Conservation (phyloP, 2,113 vertebrate species). For the Phylloscopus trochiloides region DNA sequence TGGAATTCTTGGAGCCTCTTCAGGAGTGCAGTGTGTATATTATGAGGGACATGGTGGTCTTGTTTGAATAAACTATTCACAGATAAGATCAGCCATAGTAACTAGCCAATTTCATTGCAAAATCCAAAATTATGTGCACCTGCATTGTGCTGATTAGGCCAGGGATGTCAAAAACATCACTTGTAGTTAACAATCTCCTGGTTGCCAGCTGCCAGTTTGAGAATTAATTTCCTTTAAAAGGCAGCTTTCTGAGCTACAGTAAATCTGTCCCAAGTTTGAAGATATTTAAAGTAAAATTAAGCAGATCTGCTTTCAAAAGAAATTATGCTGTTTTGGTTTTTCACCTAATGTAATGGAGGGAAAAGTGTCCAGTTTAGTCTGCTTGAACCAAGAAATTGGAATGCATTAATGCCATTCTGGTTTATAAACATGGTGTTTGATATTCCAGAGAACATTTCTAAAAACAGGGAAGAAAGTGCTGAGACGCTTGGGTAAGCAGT, state of each 20-base stretch:
- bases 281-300: neutral
- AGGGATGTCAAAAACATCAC: neutral
- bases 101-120: slow-evolving; percentile 8
- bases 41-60: neutral
- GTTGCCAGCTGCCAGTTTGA: neutral
- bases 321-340: neutral
- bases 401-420: neutral
- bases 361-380: neutral
- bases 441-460: neutral
- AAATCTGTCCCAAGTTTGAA: neutral
- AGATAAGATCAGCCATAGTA: slow-evolving; percentile 3
- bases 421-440: neutral
- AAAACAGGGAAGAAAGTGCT: neutral
- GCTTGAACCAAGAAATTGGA: neutral
- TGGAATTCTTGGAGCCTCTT: neutral
- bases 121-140: slow-evolving; percentile 18
- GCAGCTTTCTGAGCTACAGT: neutral
- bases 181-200: neutral
- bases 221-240: slow-evolving; percentile 5
- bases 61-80: slow-evolving; percentile 15
- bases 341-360: neutral
- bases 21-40: neutral
- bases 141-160: neutral
- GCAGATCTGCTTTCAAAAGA: neutral
- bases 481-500: neutral